Base-by-base conservation (phyloP, 2,113 vertebrate species). In the Bufo bufo region DNA sequence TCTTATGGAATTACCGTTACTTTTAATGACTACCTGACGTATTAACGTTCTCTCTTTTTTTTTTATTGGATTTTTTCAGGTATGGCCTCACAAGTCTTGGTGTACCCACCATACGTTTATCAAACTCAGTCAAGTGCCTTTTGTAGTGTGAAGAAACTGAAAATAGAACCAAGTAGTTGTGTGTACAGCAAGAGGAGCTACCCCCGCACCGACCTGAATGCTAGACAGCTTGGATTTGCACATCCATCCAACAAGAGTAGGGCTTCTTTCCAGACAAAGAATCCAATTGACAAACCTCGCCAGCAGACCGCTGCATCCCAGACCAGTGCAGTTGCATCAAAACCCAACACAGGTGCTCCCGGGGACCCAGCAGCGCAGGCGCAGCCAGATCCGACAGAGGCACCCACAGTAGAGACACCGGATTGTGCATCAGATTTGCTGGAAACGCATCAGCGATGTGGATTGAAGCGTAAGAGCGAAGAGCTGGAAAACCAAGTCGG, bases 61-160 rank as follows among this genome's bases (percentile, higher is more conserved):
- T 1, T 69, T 13, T 7, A n/a, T 47, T 6, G 54, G 12, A 4
- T 47, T 2, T 88, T 89, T 66, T 2, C 92, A 99, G 98, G 98
- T 99, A 99, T 99, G 98, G 98, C 98, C 97, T 99, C 98, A 99
- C 97, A 99, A 97, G 98, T 99, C 95, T 98, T 99, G 97, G 97
- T 99, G 93, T 99, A 97, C 96, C 98, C 98, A 98, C 98, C 97
- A 94, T 97, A 99, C 95, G 96, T 99, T 98, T 99, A 98, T 99
- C 98, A 99, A 98, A 98, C 97, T 95, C 98, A 99, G 97, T 98
- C 98, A 99, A 99, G 98, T 99, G 98, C 98, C 98, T 99, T 99
- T 97, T 98, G 97, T 96, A 98, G 97, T 94, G 97, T 98, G 95
- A 99, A 99, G 96, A 99, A 99, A 97, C 97, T 99, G 85, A 99